phyloP scores from a whole-genome alignment of 2,797 vertebrate genomes.

The Sus cebifrons region DNA sequence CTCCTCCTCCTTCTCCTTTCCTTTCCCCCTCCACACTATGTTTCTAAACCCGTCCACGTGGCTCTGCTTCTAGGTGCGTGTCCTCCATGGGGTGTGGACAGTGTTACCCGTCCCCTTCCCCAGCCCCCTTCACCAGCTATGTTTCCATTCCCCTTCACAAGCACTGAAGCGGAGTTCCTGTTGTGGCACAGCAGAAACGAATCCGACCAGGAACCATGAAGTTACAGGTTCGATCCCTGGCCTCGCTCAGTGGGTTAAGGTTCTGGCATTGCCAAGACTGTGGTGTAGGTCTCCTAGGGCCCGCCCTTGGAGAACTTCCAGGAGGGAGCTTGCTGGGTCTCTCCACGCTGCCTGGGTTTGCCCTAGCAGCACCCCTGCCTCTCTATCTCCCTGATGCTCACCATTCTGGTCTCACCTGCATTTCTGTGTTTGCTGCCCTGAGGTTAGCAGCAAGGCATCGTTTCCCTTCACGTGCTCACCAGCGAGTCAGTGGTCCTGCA shows the following conservation, averaged over 20 bases:
- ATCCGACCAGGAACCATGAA: too few relatives aligned
- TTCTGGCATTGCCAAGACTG: too few relatives aligned
- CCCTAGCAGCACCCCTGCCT: not conserved
- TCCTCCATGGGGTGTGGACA: fast-evolving
- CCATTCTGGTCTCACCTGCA: not conserved
- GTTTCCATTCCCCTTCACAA: too few relatives aligned
- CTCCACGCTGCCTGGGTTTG: not conserved
- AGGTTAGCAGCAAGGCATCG: too few relatives aligned
- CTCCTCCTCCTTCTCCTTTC: too few relatives aligned
- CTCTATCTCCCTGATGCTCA: too few relatives aligned
- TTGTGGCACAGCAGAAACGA: too few relatives aligned
- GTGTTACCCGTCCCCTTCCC: not conserved
- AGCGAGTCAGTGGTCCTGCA: not conserved
- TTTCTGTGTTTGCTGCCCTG: not conserved
- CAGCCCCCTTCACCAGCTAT: not conserved
- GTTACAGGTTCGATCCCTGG: too few relatives aligned
- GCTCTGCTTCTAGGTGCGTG: not conserved
- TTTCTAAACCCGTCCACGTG: not conserved
- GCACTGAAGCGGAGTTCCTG: too few relatives aligned
- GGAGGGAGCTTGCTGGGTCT: not conserved
- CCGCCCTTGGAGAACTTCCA: too few relatives aligned
- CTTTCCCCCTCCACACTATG: not conserved
- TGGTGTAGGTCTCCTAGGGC: too few relatives aligned
- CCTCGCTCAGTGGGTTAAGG: too few relatives aligned
- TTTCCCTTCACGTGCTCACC: not conserved